A percentile compares a stretch with the other conserved stretches of the same genome.
These are phyloP conservation scores for Brachyptera putata DNA, from an alignment of 2,888 invertebrate species.

Conservation along the genomic window DNA sequence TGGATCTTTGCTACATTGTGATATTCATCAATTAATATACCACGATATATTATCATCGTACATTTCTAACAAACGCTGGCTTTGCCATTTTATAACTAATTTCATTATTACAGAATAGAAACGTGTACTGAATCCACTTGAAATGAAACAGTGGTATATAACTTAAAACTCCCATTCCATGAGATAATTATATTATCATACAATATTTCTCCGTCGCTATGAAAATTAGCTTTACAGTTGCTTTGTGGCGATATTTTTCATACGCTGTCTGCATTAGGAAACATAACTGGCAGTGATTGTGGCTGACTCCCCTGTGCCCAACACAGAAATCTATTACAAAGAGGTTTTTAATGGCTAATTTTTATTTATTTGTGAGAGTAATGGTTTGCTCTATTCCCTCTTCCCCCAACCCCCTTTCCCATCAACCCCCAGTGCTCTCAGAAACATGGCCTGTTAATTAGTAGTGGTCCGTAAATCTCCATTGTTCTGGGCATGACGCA, in stretches of 20 bases:
- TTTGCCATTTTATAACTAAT: no score
- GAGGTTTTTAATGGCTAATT: constrained; percentile 18
- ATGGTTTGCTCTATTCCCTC: constrained; percentile 13
- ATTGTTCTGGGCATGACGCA: constrained; percentile 24
- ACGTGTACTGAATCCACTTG: no score
- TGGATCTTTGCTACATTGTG: no score
- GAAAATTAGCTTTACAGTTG: neutral
- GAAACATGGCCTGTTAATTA: constrained; percentile 23
- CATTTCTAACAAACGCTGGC: no score
- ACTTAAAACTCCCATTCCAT: constrained; percentile 25
- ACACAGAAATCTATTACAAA: constrained; percentile 12
- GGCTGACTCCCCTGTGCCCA: neutral
- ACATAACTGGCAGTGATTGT: neutral
- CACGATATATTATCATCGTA: no score
- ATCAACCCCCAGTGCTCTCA: constrained; percentile 3
- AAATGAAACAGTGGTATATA: no score
- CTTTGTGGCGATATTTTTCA: neutral
- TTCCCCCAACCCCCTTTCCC: neutral
- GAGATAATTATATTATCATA: constrained; percentile 27
- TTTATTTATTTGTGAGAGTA: constrained; percentile 20
- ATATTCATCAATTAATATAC: no score
- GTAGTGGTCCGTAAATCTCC: constrained; percentile 20
- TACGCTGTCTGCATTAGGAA: neutral
- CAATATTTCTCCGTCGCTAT: neutral
- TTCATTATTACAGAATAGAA: no score